phyloP scores from a whole-genome alignment of 2,888 invertebrate genomes.

The Macroteleia sp. region DNA sequence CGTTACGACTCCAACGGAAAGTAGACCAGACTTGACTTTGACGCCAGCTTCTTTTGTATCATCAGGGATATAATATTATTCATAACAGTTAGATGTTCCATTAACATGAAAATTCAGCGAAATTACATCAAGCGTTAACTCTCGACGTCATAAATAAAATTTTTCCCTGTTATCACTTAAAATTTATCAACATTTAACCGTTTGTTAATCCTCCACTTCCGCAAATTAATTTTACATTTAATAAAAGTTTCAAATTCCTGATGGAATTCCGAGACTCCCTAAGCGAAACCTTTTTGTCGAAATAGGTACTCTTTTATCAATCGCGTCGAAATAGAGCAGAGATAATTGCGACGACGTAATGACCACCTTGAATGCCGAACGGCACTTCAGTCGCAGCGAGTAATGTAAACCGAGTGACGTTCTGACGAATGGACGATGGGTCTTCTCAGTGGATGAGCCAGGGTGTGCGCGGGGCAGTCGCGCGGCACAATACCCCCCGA shows the following conservation, averaged over 20 bases:
- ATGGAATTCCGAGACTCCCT: constrained; percentile 15
- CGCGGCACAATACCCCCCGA: constrained; percentile 75
- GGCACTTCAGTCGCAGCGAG: constrained; percentile 65
- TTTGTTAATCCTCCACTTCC: constrained; percentile 1
- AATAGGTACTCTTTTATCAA: constrained; percentile 69
- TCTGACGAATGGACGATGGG: constrained; percentile 64
- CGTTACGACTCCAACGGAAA: constrained; percentile 40
- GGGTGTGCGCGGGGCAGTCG: constrained; percentile 39
- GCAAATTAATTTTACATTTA: constrained; percentile 42
- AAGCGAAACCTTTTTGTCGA: constrained; percentile 40
- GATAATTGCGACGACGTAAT: constrained; percentile 80
- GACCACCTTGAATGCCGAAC: constrained; percentile 75
- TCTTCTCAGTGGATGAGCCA: constrained; percentile 13
- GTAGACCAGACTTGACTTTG: constrained; percentile 47
- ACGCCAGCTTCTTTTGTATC: constrained; percentile 36
- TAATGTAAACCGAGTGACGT: constrained; percentile 80
- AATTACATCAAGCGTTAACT: constrained; percentile 41
- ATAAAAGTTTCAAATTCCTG: constrained; percentile 23
- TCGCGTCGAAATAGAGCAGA: constrained; percentile 79
- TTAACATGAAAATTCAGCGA: constrained; percentile 43
- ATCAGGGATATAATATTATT: constrained; percentile 32
- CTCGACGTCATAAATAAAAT: constrained; percentile 39
- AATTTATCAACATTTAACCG: constrained; percentile 22
- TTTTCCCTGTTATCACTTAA: constrained; percentile 10
- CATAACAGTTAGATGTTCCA: constrained; percentile 27